A percentile compares a stretch with the other conserved stretches of the same genome.
phyloP scores from a whole-genome alignment of 92 coral and sea anemone genomes.

The Phymanthus crucifer region DNA sequence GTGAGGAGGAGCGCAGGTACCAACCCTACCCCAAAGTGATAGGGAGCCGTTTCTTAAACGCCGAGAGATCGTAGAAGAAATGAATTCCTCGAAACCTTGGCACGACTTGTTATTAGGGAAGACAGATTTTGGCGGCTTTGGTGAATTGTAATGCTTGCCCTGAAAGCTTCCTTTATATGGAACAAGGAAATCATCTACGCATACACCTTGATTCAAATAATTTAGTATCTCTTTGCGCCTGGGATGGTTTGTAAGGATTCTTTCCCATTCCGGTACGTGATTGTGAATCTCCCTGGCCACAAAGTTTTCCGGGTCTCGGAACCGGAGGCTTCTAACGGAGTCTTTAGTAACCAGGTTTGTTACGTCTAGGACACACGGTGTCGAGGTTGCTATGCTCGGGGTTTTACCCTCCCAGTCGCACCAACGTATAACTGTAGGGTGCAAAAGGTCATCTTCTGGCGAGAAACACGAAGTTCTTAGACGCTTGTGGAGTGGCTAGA shows the following conservation, averaged over 20 bases:
- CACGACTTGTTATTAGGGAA: slow-evolving; percentile 37
- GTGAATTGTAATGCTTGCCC: no score
- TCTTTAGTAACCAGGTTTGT: not conserved
- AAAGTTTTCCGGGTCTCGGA: slow-evolving; percentile 15
- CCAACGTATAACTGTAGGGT: slow-evolving; percentile 1
- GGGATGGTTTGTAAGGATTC: slow-evolving; percentile 5
- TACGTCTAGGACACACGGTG: not conserved
- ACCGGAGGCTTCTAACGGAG: not conserved
- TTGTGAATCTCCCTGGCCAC: slow-evolving; percentile 22
- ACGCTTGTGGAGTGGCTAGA: not conserved
- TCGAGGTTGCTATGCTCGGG: slow-evolving; percentile 18
- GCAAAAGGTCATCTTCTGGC: not conserved
- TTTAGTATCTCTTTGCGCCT: slow-evolving; percentile 13
- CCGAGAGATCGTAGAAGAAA: slow-evolving; percentile 7
- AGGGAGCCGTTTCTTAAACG: slow-evolving; percentile 31
- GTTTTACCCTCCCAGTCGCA: slow-evolving; percentile 12
- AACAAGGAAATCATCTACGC: slow-evolving; percentile 21
- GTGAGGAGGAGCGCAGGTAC: slow-evolving; percentile 12
- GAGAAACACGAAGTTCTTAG: not conserved
- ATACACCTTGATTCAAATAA: slow-evolving; percentile 17
- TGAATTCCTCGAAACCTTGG: slow-evolving; percentile 32
- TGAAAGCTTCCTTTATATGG: slow-evolving; percentile 35
- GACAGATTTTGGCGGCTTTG: slow-evolving; percentile 28
- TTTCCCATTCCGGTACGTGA: slow-evolving; percentile 16
- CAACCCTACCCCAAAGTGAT: slow-evolving; percentile 33